Base-by-base conservation (phyloP, 2,888 invertebrate genomes). In the Agapostemon virescens region DNA sequence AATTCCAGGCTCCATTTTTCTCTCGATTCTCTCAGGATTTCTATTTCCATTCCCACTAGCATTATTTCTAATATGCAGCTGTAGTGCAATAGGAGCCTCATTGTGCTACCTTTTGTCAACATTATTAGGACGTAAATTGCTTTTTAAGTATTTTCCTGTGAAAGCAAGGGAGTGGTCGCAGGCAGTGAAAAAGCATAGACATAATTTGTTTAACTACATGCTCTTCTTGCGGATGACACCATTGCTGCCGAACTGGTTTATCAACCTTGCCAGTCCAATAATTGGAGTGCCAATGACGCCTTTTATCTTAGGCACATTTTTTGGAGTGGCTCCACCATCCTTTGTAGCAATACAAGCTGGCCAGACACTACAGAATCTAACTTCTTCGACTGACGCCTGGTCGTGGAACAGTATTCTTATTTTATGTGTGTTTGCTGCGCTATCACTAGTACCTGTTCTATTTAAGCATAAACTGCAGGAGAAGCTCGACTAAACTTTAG, bases 181-280 rank as follows among this genome's bases (percentile, higher is more conserved):
- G 63, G 95, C 97, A 92, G 98, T 99, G 2, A 91, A 95, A 61
- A 96, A 96, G 90, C 99, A 99, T 92, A 95, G 95, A 83, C 96
- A 97, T 87, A 96, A 98, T 92, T 94, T 99, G 85, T 95, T 99
- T 80, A 98, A 98, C 93, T 99, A 99, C 92, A 98, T 99, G 88
- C 95, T 99, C 90, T 99, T 99, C 93, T 94, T 99, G 86, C 95
- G 99, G 86, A 97, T 99, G 91, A 99, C 99, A 38, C 99, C 99
- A 73, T 96, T 99, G 91, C 94, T 99, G 89, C 99, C 99, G 11
- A 99, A 99, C 93, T 99, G 99, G 99, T 99, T 99, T 93, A 99
- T 99, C 86, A 99, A 99, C 93, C 95, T 99, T 91, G 96, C 98
- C 0, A 97, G 99, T 83, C 99, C 99, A 58, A 97, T 99, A 52